Percentiles rank a stretch among this genome's conserved stretches.
These are phyloP conservation scores for Amphiprion ocellaris DNA, from an alignment of 2,113 vertebrate species.

Conservation along the genomic window DNA sequence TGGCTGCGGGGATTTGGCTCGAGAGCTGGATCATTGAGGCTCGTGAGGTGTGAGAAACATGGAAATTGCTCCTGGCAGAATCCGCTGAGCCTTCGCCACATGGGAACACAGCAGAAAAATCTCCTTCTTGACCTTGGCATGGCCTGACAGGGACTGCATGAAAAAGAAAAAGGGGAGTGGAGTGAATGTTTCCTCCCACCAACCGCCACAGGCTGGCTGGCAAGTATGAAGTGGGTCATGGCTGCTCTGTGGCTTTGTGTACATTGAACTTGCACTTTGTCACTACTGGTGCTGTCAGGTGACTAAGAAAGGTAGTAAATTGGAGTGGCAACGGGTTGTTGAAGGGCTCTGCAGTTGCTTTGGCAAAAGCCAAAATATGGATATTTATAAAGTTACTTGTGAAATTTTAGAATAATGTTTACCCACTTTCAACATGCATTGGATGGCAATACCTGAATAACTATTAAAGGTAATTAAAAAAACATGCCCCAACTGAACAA, in stretches of 20 bases:
- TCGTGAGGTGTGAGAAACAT: background rate
- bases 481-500: too few species aligned
- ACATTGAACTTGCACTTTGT: slow-evolving; percentile 73
- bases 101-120: slow-evolving; percentile 26
- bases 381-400: too few species aligned
- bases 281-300: slow-evolving; percentile 59
- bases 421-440: too few species aligned
- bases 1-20: background rate
- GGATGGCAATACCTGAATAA: too few species aligned
- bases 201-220: slow-evolving; percentile 20
- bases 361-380: slow-evolving; percentile 25
- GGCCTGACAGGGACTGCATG: slow-evolving; percentile 21
- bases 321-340: slow-evolving; percentile 22
- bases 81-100: slow-evolving; percentile 21
- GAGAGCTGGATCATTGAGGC: background rate
- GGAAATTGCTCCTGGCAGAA: slow-evolving; percentile 7
- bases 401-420: too few species aligned
- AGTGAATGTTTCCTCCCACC: slow-evolving; percentile 34
- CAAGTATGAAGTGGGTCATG: slow-evolving; percentile 69
- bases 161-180: slow-evolving; percentile 47
- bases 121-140: slow-evolving; percentile 60
- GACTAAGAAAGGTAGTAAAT: slow-evolving; percentile 32
- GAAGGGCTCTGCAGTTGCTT: slow-evolving; percentile 9
- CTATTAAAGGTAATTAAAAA: too few species aligned
- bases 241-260: slow-evolving; percentile 59